phyloP scores from a whole-genome alignment of 2,797 vertebrate species.

The Malacoraja senta region DNA sequence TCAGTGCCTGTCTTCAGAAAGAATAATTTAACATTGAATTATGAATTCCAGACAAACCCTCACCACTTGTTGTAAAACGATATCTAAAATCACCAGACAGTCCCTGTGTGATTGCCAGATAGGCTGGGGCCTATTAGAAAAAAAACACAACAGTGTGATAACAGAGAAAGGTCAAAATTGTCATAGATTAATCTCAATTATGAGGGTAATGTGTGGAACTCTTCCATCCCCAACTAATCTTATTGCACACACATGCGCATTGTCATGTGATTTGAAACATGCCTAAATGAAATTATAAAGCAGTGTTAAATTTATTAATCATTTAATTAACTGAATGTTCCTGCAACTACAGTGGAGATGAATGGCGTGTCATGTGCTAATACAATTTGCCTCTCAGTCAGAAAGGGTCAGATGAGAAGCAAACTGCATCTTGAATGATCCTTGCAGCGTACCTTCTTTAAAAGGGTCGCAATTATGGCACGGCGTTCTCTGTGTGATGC shows the following conservation, averaged over 20 bases:
- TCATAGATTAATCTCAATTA: conserved; percentile 97
- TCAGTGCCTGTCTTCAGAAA: not conserved
- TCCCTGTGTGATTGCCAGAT: conserved; percentile 32
- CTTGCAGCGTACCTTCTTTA: conserved; percentile 42
- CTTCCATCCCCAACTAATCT: conserved; percentile 82
- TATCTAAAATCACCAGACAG: conserved; percentile 39
- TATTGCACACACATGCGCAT: conserved; percentile 74
- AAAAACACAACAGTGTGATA: conserved; percentile 36
- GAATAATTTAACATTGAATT: conserved; percentile 36
- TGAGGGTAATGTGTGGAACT: conserved; percentile 75
- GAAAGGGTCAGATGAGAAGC: conserved; percentile 84
- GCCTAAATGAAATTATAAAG: conserved; percentile 94
- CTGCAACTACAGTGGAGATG: conserved; percentile 86
- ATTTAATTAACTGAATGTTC: conserved; percentile 99
- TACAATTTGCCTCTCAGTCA: conserved; percentile 87
- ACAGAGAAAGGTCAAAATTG: conserved; percentile 81
- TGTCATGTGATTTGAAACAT: conserved; percentile 87
- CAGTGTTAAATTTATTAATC: conserved; percentile 99
- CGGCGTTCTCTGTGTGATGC: conserved; percentile 43
- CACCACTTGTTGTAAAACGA: conserved; percentile 14
- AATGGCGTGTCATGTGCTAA: conserved; percentile 95
- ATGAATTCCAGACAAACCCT: conserved; percentile 35
- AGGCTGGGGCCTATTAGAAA: conserved; percentile 26
- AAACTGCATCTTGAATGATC: conserved; percentile 70
- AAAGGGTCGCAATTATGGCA: conserved; percentile 47